Conservation (phyloP, 35 echinoderm and acorn worm genomes). For the Stichopus chloronotus region DNA sequence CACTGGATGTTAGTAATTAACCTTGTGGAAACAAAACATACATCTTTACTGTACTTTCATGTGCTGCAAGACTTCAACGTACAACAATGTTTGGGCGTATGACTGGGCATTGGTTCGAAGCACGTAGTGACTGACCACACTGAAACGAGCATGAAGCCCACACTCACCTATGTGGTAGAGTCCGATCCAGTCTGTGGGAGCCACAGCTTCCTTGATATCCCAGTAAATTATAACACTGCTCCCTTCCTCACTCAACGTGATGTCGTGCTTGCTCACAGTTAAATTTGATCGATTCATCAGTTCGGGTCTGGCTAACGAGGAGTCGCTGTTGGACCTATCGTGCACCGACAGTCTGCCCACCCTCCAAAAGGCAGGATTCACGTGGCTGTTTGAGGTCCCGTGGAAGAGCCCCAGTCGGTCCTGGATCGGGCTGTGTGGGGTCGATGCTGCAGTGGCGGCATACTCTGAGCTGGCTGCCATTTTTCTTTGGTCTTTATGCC, state of each 20-base stretch:
- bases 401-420: slow-evolving; percentile 83
- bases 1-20: too few species aligned
- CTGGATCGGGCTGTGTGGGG: slow-evolving; percentile 61
- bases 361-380: slow-evolving; percentile 66
- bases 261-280: slow-evolving; percentile 84
- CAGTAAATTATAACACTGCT: slow-evolving; percentile 84
- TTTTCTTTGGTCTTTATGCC: slow-evolving; percentile 26
- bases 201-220: slow-evolving; percentile 89
- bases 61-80: too few species aligned
- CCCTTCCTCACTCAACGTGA: slow-evolving; percentile 69
- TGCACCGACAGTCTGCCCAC: slow-evolving; percentile 81
- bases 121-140: too few species aligned
- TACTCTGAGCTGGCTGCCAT: slow-evolving; percentile 50
- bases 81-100: too few species aligned
- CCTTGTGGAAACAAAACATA: too few species aligned
- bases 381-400: slow-evolving; percentile 29
- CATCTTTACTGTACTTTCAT: too few species aligned
- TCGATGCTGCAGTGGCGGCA: slow-evolving; percentile 25
- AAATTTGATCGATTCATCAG: slow-evolving; percentile 81
- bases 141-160: too few species aligned
- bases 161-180: slow-evolving; percentile 88
- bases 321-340: slow-evolving; percentile 93
- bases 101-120: too few species aligned
- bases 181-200: slow-evolving; percentile 89
- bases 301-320: slow-evolving; percentile 81